phyloP scores from a whole-genome alignment of 2,888 invertebrate genomes.

The Cheilosia soror region DNA sequence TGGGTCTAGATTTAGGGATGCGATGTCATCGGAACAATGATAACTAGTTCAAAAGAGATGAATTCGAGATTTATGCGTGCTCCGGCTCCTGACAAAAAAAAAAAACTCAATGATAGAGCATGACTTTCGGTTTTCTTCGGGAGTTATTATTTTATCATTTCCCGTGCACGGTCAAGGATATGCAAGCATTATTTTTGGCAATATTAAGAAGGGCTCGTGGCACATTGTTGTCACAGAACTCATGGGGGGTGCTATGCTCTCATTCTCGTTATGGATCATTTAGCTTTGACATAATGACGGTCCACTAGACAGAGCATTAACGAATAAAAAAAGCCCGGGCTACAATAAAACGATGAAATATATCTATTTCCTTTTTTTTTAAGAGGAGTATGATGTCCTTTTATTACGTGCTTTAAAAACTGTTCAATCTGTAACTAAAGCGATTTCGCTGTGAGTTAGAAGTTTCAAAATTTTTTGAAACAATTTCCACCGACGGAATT shows the following conservation, averaged over 20 bases:
- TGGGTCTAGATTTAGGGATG: slow-evolving; percentile 44
- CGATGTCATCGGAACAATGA: slow-evolving; percentile 65
- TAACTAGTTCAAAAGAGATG: slow-evolving; percentile 63
- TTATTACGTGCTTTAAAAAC: slow-evolving; percentile 32
- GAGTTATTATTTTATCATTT: slow-evolving; percentile 75
- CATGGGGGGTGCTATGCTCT: slow-evolving; percentile 66
- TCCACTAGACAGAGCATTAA: slow-evolving; percentile 53
- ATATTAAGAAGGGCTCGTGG: slow-evolving; percentile 59
- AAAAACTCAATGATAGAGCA: slow-evolving; percentile 62
- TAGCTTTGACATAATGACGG: slow-evolving; percentile 55
- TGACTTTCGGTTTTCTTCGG: slow-evolving; percentile 66
- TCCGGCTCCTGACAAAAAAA: slow-evolving; percentile 17
- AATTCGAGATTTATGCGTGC: slow-evolving; percentile 64
- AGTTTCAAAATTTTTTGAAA: slow-evolving; percentile 46
- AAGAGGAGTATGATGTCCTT: neutral
- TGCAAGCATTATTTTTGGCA: slow-evolving; percentile 41
- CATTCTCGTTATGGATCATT: slow-evolving; percentile 72
- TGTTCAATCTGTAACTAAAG: slow-evolving; percentile 60
- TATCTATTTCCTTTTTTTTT: slow-evolving; percentile 6
- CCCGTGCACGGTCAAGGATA: slow-evolving; percentile 74
- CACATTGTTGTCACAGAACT: slow-evolving; percentile 56
- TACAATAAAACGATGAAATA: slow-evolving; percentile 34
- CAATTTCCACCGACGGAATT: slow-evolving; percentile 56
- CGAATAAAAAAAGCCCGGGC: slow-evolving; percentile 55
- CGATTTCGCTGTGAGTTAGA: slow-evolving; percentile 48